A percentile compares a stretch with the other conserved stretches of the same genome.
These are phyloP conservation scores for Trinorchestia longiramus DNA, from an alignment of 1,140 invertebrate genomes.

Conservation along the genomic window DNA sequence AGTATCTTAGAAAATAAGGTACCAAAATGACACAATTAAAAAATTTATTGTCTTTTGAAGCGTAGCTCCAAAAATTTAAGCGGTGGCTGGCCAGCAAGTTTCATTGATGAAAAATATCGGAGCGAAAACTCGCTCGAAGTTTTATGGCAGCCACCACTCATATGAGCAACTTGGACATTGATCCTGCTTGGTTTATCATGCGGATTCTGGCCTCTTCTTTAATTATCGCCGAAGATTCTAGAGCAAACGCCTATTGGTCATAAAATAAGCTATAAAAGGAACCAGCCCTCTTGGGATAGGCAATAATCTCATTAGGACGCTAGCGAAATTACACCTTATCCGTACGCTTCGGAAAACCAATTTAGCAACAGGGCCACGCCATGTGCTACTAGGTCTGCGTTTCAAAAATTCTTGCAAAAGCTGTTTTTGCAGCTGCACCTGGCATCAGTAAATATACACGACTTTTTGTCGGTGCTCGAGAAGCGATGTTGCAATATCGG, in stretches of 20 bases:
- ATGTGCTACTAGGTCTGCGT: neutral
- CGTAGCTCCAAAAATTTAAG: neutral
- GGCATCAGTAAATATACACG: neutral
- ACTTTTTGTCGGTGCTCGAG: neutral
- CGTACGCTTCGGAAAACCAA: conserved; percentile 54
- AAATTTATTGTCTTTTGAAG: neutral
- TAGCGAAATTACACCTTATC: conserved; percentile 55
- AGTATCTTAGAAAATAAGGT: neutral
- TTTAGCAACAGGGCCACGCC: conserved; percentile 36
- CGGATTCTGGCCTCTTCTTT: conserved; percentile 45
- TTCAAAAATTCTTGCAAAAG: conserved; percentile 21
- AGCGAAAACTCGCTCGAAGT: neutral
- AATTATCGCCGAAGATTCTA: conserved; percentile 49
- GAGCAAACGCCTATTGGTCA: conserved; percentile 53
- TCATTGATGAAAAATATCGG: neutral
- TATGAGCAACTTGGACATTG: neutral
- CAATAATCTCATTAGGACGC: conserved; percentile 55
- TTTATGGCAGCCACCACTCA: neutral
- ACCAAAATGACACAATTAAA: neutral
- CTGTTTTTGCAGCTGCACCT: conserved; percentile 35
- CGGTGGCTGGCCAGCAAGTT: neutral
- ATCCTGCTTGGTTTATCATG: conserved; percentile 36
- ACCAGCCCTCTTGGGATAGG: conserved; percentile 50
- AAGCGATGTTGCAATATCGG: neutral
- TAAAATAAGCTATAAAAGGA: conserved; percentile 51